Evolutionary conservation across 2,797 vertebrate species (phyloP).

Genomic region (Tapera naevia): DNA sequence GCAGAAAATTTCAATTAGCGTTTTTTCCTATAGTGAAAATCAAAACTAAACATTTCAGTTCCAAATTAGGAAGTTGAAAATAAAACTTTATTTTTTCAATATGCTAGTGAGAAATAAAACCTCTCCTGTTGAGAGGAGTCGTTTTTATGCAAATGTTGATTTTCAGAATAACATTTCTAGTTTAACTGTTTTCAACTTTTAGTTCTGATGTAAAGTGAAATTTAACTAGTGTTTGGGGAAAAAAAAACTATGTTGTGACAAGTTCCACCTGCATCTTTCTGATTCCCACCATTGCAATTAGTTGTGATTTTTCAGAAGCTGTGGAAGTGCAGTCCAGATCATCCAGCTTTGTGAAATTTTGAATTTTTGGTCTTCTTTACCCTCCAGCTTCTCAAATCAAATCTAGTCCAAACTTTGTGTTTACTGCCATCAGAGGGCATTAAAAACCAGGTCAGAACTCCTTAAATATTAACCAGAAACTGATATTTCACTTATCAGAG

Average conservation of each 20-base stretch:
- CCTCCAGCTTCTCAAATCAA: neutral
- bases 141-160: neutral
- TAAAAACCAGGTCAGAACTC: neutral
- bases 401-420: neutral
- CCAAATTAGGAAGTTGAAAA: neutral
- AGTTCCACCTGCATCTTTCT: neutral
- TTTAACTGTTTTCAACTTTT: neutral
- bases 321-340: neutral
- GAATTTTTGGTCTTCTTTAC: neutral
- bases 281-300: neutral
- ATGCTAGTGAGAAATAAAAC: neutral
- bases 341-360: neutral
- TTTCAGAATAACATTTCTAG: neutral
- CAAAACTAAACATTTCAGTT: neutral
- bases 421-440: neutral
- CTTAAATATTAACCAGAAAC: neutral
- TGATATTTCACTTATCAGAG: neutral
- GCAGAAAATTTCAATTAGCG: neutral
- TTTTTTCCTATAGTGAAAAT: neutral
- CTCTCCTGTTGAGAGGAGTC: neutral
- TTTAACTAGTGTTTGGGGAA: neutral
- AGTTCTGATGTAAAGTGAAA: neutral
- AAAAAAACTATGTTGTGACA: fast-evolving
- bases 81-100: neutral
- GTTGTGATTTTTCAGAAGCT: neutral